Conservation (phyloP, 1,140 invertebrate genomes). For the Samia ricini region DNA sequence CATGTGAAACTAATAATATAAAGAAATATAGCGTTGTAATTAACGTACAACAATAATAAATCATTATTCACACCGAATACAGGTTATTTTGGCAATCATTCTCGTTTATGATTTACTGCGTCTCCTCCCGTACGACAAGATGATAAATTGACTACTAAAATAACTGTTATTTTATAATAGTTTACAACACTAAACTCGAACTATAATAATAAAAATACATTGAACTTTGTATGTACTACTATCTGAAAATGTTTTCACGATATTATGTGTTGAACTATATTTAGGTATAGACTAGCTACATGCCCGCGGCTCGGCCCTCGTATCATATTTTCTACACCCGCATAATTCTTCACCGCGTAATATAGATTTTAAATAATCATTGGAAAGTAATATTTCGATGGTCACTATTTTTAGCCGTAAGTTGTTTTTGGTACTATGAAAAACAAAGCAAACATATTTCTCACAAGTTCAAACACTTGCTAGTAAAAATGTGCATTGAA, state of each 20-base stretch:
- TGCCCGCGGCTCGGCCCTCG: too few relatives aligned
- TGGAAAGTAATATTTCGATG: too few relatives aligned
- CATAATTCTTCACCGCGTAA: too few relatives aligned
- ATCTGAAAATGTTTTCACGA: neutral
- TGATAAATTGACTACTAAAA: slow-evolving; percentile 68
- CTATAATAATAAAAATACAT: neutral
- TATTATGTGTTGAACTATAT: neutral
- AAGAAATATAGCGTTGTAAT: slow-evolving; percentile 36
- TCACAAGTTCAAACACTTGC: too few relatives aligned
- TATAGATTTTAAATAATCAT: too few relatives aligned
- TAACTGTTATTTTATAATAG: slow-evolving; percentile 58
- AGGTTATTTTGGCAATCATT: slow-evolving; percentile 70
- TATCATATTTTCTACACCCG: too few relatives aligned
- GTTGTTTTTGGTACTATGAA: too few relatives aligned
- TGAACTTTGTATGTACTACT: neutral
- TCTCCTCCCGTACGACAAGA: slow-evolving; percentile 42
- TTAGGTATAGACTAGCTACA: too few relatives aligned
- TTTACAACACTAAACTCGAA: slow-evolving; percentile 2
- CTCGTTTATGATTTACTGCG: slow-evolving; percentile 60
- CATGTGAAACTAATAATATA: neutral
- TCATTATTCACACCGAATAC: slow-evolving; percentile 54
- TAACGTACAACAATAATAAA: slow-evolving; percentile 55
- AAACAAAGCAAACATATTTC: too few relatives aligned
- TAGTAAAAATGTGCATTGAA: too few relatives aligned
- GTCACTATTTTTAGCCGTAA: too few relatives aligned